Evolutionary conservation across 2,113 vertebrate species (phyloP), one percentile per base, ranked within the genome.

Genomic region (Amphiprion ocellaris): DNA sequence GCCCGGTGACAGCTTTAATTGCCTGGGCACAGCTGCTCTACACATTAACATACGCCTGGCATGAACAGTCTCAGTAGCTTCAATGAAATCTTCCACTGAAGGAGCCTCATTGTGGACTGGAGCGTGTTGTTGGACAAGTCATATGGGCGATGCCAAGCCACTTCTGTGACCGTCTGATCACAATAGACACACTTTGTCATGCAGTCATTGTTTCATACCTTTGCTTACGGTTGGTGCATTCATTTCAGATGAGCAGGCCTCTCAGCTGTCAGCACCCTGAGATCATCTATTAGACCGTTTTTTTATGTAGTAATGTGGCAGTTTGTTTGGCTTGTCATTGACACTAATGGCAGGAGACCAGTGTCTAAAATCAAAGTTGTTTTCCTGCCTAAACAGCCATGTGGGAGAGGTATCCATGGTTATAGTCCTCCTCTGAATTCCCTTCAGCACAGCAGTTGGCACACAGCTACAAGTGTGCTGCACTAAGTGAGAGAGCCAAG

Each of bases 321-420:
- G 82, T 71, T 86, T 67, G 55, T 69, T 83, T 65, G 85, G 75
- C 70, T 80, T 61, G 81, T 70, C 77, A 15, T 60, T 62, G 67
- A 56, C 58, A 78, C 37, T 16, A 56, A 60, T 66, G 65, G 47
- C 46, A 59, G 70, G 61, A 70, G 41, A 74, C 55, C 33, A 44
- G 81, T 62, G 65, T 69, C 41, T 69, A 54, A 69, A 72, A 24
- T 44, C 50, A 56, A 85, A 74, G 78, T 87, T 85, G 81, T 90
- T 89, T 90, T 78, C 17, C 77, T 87, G 70, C 73, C 65, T 44
- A 21, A 37, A 24, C 58, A 79, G 75, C 30, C 88, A 81, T 78
- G 79, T 75, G 88, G 82, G 85, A 92, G 84, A 80, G n/a, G 87
- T 85, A 86, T 77, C 47, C 87, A 89, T 92, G 91, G 88, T 85